Evolutionary conservation across 2,113 vertebrate species (phyloP).

Genomic region (Sclerurus mexicanus): DNA sequence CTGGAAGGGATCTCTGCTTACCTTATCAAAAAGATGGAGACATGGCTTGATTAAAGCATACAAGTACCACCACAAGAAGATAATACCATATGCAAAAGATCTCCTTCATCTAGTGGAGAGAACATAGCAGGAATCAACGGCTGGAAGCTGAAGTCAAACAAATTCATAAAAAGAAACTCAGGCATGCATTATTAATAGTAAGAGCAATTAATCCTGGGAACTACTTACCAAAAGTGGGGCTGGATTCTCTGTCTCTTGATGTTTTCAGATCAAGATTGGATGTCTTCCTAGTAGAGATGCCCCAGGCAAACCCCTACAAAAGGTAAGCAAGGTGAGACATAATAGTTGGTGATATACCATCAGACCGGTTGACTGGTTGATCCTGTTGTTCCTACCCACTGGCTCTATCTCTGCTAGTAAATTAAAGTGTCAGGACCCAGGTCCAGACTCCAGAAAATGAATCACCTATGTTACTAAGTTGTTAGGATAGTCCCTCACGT

Average conservation of each 20-base stretch:
- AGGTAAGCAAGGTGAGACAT: conserved; percentile 41
- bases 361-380: background rate
- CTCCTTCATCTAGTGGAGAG: conserved; percentile 44
- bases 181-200: conserved; percentile 62
- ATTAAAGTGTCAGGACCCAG: background rate
- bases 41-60: conserved; percentile 31
- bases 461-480: background rate
- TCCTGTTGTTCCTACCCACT: conserved; percentile 12
- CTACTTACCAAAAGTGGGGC: conserved; percentile 44
- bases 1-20: conserved; percentile 29
- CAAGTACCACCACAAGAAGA: conserved; percentile 23
- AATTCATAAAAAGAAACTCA: conserved; percentile 49
- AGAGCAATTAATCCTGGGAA: conserved; percentile 62
- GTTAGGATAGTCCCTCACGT: background rate
- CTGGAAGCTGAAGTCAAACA: conserved; percentile 41
- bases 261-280: conserved; percentile 57
- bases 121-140: conserved; percentile 28
- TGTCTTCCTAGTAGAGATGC: conserved; percentile 57
- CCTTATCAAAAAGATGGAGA: conserved; percentile 52
- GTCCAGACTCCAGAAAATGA: background rate
- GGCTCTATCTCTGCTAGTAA: background rate
- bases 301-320: conserved; percentile 32
- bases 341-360: background rate
- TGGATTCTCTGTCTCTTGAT: conserved; percentile 55
- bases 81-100: conserved; percentile 42